Conservation (phyloP, 2,888 invertebrate species). For the Drepanosiphum platanoidis region DNA sequence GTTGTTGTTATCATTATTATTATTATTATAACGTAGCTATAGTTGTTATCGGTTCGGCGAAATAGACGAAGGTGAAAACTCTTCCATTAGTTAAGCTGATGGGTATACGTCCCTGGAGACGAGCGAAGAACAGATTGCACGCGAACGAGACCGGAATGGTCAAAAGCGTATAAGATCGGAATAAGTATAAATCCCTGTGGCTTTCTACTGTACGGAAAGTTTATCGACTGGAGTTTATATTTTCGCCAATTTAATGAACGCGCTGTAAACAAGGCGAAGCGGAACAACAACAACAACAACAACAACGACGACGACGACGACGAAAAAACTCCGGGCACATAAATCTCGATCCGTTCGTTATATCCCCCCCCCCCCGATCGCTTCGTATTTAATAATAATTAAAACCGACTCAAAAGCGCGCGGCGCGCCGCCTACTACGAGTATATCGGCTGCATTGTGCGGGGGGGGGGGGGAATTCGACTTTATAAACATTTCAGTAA, state of each 20-base stretch:
- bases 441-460: no score
- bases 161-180: conserved; percentile 17
- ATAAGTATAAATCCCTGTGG: conserved; percentile 2
- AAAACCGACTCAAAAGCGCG: no score
- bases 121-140: conserved; percentile 48
- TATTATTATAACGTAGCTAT: no score
- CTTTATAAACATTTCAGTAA: background rate
- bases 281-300: background rate
- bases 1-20: no score
- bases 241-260: conserved; percentile 26
- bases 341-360: background rate
- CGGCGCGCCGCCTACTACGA: no score
- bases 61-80: conserved; percentile 30
- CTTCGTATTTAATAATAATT: background rate
- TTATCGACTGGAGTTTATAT: conserved; percentile 23
- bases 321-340: no score
- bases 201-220: conserved; percentile 1
- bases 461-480: no score
- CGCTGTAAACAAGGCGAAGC: background rate
- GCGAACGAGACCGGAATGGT: conserved; percentile 45
- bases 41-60: conserved; percentile 23
- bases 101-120: conserved; percentile 30
- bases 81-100: conserved; percentile 36
- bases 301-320: background rate
- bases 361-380: background rate